A percentile compares a stretch with the other conserved stretches of the same genome.
Conservation (phyloP, 2,797 vertebrate genomes). For the Crocidura indochinensis region DNA sequence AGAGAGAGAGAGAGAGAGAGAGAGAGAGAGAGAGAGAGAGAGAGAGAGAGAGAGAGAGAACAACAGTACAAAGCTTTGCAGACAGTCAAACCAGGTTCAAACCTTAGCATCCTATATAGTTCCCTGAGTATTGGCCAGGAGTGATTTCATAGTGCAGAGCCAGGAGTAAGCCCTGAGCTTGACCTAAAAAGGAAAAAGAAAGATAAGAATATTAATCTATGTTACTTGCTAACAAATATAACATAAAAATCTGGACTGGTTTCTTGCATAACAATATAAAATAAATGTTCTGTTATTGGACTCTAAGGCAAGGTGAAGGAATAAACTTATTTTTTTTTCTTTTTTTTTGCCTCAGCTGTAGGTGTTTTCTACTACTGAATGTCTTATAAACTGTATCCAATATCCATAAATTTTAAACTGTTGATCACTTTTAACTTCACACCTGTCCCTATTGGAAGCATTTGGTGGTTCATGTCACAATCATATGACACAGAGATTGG, state of each 20-base stretch:
- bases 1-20: not conserved
- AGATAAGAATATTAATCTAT: too few species aligned
- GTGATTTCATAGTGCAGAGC: too few species aligned
- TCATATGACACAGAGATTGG: not conserved
- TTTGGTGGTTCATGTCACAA: not conserved
- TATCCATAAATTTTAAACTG: not conserved
- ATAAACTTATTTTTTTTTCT: constrained; percentile 41
- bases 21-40: not conserved
- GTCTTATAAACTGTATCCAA: not conserved
- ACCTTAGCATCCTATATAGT: too few species aligned
- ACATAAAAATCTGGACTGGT: constrained; percentile 12
- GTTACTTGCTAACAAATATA: too few species aligned
- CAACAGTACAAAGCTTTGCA: too few species aligned
- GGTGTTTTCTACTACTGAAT: constrained; percentile 51
- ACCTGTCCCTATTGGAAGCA: constrained; percentile 1
- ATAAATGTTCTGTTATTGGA: not conserved
- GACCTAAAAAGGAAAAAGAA: too few species aligned
- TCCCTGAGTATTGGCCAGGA: too few species aligned
- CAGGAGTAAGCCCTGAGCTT: too few species aligned
- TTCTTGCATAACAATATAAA: not conserved
- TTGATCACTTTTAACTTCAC: constrained; percentile 20
- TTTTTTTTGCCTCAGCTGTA: constrained; percentile 15
- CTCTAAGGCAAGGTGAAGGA: constrained; percentile 40
- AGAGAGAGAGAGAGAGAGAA: too few species aligned
- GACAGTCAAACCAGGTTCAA: too few species aligned